Conservation (phyloP, 2,113 vertebrate species). For the Sphyrna mokarran region DNA sequence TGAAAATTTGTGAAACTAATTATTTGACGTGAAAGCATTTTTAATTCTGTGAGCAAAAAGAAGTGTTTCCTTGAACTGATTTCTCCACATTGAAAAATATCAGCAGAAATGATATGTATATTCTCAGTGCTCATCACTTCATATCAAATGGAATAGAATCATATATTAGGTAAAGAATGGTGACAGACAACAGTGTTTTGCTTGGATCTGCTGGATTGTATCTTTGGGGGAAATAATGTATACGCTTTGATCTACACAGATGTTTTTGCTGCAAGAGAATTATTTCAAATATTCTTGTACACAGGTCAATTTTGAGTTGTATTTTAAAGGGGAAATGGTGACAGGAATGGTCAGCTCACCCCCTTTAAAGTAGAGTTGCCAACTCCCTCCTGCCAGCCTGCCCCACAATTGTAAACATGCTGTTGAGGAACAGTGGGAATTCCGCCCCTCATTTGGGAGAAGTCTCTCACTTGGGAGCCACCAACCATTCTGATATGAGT, state of each 20-base stretch:
- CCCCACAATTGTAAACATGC: too few species aligned
- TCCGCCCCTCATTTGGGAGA: too few species aligned
- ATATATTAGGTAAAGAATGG: neutral
- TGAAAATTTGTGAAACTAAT: neutral
- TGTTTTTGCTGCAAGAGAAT: neutral
- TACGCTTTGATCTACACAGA: neutral
- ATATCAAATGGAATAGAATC: neutral
- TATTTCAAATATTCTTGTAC: neutral
- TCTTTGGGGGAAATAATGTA: neutral
- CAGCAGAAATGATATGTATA: neutral
- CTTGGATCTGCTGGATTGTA: neutral
- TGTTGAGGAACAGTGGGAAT: too few species aligned
- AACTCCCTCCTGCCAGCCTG: too few species aligned
- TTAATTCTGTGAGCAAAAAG: neutral
- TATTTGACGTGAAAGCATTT: neutral
- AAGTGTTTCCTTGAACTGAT: neutral
- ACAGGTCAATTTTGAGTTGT: neutral
- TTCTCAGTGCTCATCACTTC: neutral
- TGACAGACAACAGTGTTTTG: neutral
- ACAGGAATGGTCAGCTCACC: too few species aligned
- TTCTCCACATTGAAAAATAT: neutral
- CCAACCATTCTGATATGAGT: too few species aligned
- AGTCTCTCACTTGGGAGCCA: too few species aligned
- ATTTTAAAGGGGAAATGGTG: too few species aligned
- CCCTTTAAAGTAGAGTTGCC: too few species aligned